phyloP scores from a whole-genome alignment of 2,888 invertebrate species.

The Sturmia bella region DNA sequence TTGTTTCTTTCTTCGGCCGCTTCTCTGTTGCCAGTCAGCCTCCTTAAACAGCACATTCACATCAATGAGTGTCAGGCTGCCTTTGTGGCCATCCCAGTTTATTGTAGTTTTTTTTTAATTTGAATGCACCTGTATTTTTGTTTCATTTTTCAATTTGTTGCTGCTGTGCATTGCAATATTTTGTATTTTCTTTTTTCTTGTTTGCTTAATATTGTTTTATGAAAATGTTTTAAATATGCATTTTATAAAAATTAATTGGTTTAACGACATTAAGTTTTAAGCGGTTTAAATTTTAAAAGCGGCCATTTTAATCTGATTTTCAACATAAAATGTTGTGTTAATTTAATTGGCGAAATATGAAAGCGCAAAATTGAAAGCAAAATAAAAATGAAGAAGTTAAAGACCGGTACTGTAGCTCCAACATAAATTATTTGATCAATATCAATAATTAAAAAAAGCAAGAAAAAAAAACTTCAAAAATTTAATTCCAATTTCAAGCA shows the following conservation, averaged over 20 bases:
- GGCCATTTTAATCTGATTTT: slow-evolving; percentile 50
- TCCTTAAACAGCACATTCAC: slow-evolving; percentile 14
- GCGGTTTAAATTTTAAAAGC: background rate
- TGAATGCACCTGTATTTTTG: slow-evolving; percentile 61
- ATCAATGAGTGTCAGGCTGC: slow-evolving; percentile 59
- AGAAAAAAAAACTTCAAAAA: too few species aligned
- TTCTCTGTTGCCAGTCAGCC: background rate
- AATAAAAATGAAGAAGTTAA: background rate
- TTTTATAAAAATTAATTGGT: slow-evolving; percentile 62
- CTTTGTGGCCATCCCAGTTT: slow-evolving; percentile 46
- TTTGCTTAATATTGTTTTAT: slow-evolving; percentile 28
- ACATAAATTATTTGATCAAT: too few species aligned
- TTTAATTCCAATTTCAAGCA: too few species aligned
- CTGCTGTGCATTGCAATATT: background rate
- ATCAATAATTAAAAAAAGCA: too few species aligned
- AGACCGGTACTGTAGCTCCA: background rate
- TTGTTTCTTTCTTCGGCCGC: slow-evolving; percentile 1
- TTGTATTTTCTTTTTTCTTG: slow-evolving; percentile 15
- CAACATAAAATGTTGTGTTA: slow-evolving; percentile 41
- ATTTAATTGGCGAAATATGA: slow-evolving; percentile 44
- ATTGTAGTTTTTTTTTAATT: slow-evolving; percentile 52
- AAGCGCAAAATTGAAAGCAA: background rate
- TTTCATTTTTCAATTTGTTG: background rate
- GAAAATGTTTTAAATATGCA: slow-evolving; percentile 55
- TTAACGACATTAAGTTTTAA: slow-evolving; percentile 55